Base-by-base conservation (phyloP, 2,113 vertebrate species). In the Leptocoma aspasia region DNA sequence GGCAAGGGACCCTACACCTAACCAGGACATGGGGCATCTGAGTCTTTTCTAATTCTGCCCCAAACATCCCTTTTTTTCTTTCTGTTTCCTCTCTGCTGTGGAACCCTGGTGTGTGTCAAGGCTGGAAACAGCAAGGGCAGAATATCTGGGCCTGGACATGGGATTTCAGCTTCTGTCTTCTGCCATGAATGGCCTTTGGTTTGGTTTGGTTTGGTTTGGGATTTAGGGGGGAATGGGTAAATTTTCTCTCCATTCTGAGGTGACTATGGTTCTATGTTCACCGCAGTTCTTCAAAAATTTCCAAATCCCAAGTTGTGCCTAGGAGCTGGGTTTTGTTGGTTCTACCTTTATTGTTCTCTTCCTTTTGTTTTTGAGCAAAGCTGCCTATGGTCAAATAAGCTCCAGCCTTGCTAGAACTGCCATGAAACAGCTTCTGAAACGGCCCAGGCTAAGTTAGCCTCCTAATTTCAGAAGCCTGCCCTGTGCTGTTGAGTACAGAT, bases 381-480 rank as follows among this genome's bases (percentile, higher is more conserved):
- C 41, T 82, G 27, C 23, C 77, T 70, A 37, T 11, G 57, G 73
- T 60, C 78, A 86, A 56, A 84, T 57, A 68, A 77, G 37, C 52
- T 76, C n/a, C 68, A 94, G 9, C 64, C 71, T 72, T 15, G 1
- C 20, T 87, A 85, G 66, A 83, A 81, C 65, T 81, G 28, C 35
- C 82, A 85, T 85, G 90, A 64, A 97, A 87, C 45, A 78, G 71
- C 13, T 96, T 93, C 72, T 87, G 14, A 89, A 87, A 94, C 82
- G 90, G 89, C 72, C 82, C 60, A 60, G 75, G 28, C 63, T 77
- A 78, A 57, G 70, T 59, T 13, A 91, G 33, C 31, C 13, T 5
- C 90, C 50, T 84, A n/a, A 80, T 84, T 76, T 90, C 80, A 85
- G 45, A 71, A 89, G 30, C 33, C 66, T 91, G 20, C 13, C 66